A percentile compares a stretch with the other conserved stretches of the same genome.
Evolutionary conservation across 2,113 vertebrate species (phyloP).

Genomic region (Callipepla squamata): DNA sequence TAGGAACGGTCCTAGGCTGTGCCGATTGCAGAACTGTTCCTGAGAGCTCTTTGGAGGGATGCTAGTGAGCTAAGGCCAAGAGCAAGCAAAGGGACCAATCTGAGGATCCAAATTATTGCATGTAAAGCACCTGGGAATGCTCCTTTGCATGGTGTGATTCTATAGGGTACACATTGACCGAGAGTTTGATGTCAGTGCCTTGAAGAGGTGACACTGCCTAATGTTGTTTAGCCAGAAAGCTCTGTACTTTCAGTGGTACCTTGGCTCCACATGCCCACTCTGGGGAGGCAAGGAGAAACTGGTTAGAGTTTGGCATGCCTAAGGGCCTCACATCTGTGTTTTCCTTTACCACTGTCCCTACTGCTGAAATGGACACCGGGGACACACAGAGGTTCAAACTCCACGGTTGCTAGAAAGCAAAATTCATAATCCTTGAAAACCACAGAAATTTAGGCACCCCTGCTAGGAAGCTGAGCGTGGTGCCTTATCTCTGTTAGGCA

Average conservation of each 20-base stretch:
- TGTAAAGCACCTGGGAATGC: background rate
- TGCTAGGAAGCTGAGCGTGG: background rate
- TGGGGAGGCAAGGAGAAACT: background rate
- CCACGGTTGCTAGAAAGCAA: background rate
- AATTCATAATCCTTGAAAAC: background rate
- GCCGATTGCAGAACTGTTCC: background rate
- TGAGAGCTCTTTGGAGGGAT: constrained; percentile 6
- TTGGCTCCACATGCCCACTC: background rate
- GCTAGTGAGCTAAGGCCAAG: background rate
- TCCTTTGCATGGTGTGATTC: background rate
- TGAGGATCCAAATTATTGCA: background rate
- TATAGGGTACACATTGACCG: background rate
- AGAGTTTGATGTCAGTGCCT: background rate
- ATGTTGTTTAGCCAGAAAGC: background rate
- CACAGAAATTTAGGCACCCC: background rate
- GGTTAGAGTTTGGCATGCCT: background rate
- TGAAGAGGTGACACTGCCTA: background rate
- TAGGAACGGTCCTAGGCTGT: constrained; percentile 2
- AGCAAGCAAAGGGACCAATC: background rate
- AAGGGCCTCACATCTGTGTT: background rate
- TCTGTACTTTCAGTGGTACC: background rate
- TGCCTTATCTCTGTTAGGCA: background rate
- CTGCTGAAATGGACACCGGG: background rate
- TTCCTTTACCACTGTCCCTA: background rate
- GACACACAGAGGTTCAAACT: background rate